A percentile compares a stretch with the other conserved stretches of the same genome.
phyloP scores from a whole-genome alignment of 2,888 invertebrate species.

The Parelbella ahira region DNA sequence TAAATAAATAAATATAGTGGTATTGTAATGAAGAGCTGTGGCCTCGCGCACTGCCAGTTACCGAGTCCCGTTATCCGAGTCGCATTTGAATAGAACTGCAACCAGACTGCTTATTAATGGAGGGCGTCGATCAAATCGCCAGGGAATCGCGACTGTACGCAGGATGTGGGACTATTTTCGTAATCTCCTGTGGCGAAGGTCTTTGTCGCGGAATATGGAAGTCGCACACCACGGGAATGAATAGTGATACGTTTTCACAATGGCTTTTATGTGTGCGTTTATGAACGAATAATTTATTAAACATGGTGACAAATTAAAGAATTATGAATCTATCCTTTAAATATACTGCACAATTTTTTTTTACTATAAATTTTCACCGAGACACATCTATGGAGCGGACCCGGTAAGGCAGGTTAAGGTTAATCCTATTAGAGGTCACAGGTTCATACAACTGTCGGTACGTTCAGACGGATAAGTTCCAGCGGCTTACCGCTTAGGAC shows the following conservation, averaged over 20 bases:
- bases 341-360: too few relatives aligned
- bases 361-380: too few relatives aligned
- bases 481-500: constrained; percentile 27
- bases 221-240: not conserved
- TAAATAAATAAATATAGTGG: not conserved
- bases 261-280: too few relatives aligned
- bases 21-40: constrained; percentile 8
- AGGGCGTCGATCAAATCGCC: constrained; percentile 14
- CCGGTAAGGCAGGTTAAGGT: too few relatives aligned
- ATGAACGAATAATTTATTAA: too few relatives aligned
- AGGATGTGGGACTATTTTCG: constrained; percentile 20
- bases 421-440: too few relatives aligned
- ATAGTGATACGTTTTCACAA: not conserved
- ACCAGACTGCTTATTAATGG: constrained; percentile 22
- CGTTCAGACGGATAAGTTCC: constrained; percentile 1
- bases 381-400: too few relatives aligned
- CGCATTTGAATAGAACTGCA: constrained; percentile 9
- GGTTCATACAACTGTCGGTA: too few relatives aligned
- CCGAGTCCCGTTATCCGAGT: constrained; percentile 14
- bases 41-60: not conserved
- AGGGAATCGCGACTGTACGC: constrained; percentile 10
- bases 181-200: constrained; percentile 8
- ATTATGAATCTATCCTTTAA: too few relatives aligned
- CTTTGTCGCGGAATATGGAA: constrained; percentile 1
- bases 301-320: too few relatives aligned